Evolutionary conservation across 2,797 vertebrate genomes (phyloP).

Genomic region (Helarctos malayanus): DNA sequence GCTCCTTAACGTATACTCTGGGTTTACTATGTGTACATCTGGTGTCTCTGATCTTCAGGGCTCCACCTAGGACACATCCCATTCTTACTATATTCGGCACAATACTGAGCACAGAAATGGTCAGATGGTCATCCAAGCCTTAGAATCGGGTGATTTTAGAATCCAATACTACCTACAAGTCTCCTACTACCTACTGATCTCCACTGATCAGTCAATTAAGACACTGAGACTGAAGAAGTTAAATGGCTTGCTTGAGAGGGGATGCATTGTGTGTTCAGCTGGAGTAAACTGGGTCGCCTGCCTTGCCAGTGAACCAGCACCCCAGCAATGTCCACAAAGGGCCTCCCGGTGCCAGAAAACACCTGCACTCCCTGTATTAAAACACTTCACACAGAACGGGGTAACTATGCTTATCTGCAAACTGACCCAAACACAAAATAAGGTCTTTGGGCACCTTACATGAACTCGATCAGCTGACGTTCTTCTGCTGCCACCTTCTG

Average conservation of each 20-base stretch:
- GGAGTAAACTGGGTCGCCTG: background rate
- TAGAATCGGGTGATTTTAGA: slow-evolving; percentile 17
- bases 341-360: background rate
- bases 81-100: background rate
- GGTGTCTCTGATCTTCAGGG: background rate
- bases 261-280: background rate
- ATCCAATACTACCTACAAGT: background rate
- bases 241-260: background rate
- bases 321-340: background rate
- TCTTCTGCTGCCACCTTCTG: slow-evolving; percentile 86
- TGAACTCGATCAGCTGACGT: background rate
- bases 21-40: background rate
- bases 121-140: background rate
- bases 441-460: background rate
- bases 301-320: background rate
- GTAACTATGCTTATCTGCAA: background rate
- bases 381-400: background rate
- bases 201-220: background rate
- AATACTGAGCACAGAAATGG: background rate
- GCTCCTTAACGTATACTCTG: background rate
- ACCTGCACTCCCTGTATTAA: background rate
- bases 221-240: background rate
- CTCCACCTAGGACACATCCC: background rate
- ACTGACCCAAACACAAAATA: background rate
- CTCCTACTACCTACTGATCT: background rate